A percentile compares a stretch with the other conserved stretches of the same genome.
Conservation (phyloP, 2,888 invertebrate species). For the Heliconius hortense region DNA sequence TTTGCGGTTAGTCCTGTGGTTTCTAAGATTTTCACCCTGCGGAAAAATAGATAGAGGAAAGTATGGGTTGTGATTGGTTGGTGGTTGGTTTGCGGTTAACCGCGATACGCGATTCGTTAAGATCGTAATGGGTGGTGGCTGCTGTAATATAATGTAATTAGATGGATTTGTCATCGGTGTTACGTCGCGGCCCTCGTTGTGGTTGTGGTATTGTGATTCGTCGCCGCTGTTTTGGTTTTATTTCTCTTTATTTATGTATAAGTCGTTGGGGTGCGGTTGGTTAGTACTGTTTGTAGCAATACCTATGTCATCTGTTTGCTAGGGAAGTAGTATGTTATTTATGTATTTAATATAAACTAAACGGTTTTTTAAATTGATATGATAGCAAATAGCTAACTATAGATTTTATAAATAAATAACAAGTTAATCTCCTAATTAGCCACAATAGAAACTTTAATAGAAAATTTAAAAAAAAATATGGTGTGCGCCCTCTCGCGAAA, state of each 20-base stretch:
- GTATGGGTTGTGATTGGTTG: constrained; percentile 76
- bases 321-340: neutral
- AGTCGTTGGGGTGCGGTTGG: neutral
- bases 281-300: neutral
- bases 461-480: constrained; percentile 17
- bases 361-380: neutral
- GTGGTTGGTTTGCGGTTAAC: constrained; percentile 76
- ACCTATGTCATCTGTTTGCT: neutral
- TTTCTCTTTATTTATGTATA: neutral
- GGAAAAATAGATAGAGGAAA: constrained; percentile 79
- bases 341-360: neutral
- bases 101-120: constrained; percentile 78
- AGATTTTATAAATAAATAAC: neutral
- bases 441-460: neutral
- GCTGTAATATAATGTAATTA: constrained; percentile 51
- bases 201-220: constrained; percentile 51
- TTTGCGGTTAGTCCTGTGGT: constrained; percentile 83
- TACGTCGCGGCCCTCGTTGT: constrained; percentile 48
- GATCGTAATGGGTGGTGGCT: constrained; percentile 69
- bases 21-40: constrained; percentile 82
- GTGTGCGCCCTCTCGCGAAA: constrained; percentile 68
- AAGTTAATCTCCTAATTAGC: neutral
- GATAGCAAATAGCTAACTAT: neutral
- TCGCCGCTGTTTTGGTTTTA: constrained; percentile 36
- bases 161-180: constrained; percentile 68